Conservation (phyloP, 1,140 invertebrate genomes). For the Listronotus oregonensis region DNA sequence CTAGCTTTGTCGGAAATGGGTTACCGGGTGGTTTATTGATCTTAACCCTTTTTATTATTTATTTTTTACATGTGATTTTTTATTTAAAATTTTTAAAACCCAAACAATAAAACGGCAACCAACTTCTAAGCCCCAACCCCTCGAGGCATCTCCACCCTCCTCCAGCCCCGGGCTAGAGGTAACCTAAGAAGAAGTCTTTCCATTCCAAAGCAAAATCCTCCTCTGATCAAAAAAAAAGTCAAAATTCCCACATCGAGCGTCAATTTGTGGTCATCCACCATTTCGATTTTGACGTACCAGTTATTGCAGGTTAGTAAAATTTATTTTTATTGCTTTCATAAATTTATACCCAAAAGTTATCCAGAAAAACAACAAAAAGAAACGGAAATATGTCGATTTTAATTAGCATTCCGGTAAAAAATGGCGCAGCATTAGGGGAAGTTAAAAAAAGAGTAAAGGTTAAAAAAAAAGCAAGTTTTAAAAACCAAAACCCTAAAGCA, state of each 20-base stretch:
- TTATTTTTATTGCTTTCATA: slow-evolving; percentile 1
- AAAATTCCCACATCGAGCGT: slow-evolving; percentile 49
- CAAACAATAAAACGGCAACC: slow-evolving; percentile 57
- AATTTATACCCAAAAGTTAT: slow-evolving; percentile 10
- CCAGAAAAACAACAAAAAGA: too few species aligned
- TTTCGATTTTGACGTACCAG: slow-evolving; percentile 57
- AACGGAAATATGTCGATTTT: too few species aligned
- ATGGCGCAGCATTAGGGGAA: too few species aligned
- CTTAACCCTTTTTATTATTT: too few species aligned
- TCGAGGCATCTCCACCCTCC: slow-evolving; percentile 75
- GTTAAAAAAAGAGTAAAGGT: too few species aligned
- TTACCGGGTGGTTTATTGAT: too few species aligned
- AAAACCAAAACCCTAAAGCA: too few species aligned
- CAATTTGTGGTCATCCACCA: slow-evolving; percentile 45
- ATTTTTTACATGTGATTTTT: too few species aligned
- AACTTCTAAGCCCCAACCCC: slow-evolving; percentile 61
- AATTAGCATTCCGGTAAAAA: too few species aligned
- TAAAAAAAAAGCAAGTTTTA: too few species aligned
- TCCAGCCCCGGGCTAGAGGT: slow-evolving; percentile 73
- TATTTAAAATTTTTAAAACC: slow-evolving; percentile 47
- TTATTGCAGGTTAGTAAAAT: slow-evolving; percentile 54
- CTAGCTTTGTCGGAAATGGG: too few species aligned
- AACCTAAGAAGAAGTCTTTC: slow-evolving; percentile 70
- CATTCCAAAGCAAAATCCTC: slow-evolving; percentile 73
- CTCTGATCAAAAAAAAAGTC: slow-evolving; percentile 67